Base-by-base conservation (phyloP, 2,888 invertebrate species). In the Cheiracanthium punctorium region DNA sequence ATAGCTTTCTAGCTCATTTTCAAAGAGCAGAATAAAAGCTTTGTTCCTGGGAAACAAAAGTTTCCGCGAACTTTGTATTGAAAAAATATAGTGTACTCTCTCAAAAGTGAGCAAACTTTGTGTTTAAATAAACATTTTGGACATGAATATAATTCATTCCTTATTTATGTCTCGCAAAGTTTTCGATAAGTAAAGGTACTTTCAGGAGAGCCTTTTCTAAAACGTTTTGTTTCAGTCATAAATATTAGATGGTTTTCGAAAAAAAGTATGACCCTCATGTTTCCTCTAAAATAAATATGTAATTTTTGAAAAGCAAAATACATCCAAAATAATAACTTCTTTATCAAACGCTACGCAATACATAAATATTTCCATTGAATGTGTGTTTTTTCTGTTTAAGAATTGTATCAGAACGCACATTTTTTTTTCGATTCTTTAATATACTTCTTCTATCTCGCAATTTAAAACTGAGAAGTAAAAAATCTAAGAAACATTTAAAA, bases 61-160 rank as follows among this genome's bases (percentile, higher is more conserved):
- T 48, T 48, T 48, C 17, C 2, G 17, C 48, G 14, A 48, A 48
- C 48, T 58, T 58, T 58, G 58, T 12, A 58, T 20, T 58, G 24
- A 58, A 58, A 48, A 58, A 58, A 58, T 24, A 17, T 2, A 2
- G 1, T 58, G 2, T 24, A 2, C 5, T 58, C 24, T 8, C 12
- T 58, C 4, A 4, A 12, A 24, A 58, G 58, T 24, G 58, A 58
- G 24, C 24, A 58, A 58, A 58, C 24, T 58, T 58, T 58, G 58
- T 58, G 24, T 58, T 58, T 58, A 58, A 58, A 58, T 58, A 58
- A 58, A 58, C 58, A 58, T 58, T 58, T 58, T 24, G 58, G 58
- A 58, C 58, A 58, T 58, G 58, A 7, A 58, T 24, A 58, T 58
- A 24, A 58, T 58, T 58, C 58, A 58, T 58, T 58, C 24, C 12